A percentile compares a stretch with the other conserved stretches of the same genome.
These are phyloP conservation scores for Drosophila lini DNA, from an alignment of 1,140 invertebrate genomes.

Conservation along the genomic window DNA sequence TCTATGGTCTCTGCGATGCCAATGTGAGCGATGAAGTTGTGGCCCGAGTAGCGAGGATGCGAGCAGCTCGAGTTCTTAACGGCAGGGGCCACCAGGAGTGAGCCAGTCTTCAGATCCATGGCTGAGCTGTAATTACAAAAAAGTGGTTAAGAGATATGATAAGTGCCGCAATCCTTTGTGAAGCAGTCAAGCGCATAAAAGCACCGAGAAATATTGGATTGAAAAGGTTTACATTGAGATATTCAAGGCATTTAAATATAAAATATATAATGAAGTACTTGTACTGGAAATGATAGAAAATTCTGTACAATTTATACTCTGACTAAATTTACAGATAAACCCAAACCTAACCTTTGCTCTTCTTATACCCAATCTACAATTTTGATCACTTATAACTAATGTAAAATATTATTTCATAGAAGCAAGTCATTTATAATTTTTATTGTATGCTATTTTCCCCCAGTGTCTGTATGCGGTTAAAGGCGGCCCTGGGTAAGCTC, in stretches of 20 bases:
- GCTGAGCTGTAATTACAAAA: slow-evolving; percentile 48
- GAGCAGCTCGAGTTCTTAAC: slow-evolving; percentile 92
- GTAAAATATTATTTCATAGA: not conserved
- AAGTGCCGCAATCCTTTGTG: slow-evolving; percentile 2
- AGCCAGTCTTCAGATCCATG: slow-evolving; percentile 85
- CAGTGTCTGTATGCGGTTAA: not conserved
- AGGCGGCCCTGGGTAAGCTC: slow-evolving; percentile 2
- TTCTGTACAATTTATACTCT: not conserved
- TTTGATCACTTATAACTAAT: not conserved
- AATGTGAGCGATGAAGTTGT: slow-evolving; percentile 87
- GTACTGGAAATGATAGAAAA: not conserved
- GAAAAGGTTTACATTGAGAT: not conserved
- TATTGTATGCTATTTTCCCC: not conserved
- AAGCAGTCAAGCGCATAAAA: not conserved
- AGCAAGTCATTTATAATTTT: slow-evolving; percentile 2
- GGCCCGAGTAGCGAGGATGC: slow-evolving; percentile 87
- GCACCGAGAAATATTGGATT: not conserved
- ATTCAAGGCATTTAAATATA: not conserved
- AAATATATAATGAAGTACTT: not conserved
- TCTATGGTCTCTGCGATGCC: slow-evolving; percentile 89
- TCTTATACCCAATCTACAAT: not conserved
- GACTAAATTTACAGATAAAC: not conserved
- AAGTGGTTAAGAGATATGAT: not conserved
- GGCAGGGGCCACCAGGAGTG: slow-evolving; percentile 89
- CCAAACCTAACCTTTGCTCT: not conserved